Conservation (phyloP, 2,113 vertebrate genomes). For the Psittacus erithacus region DNA sequence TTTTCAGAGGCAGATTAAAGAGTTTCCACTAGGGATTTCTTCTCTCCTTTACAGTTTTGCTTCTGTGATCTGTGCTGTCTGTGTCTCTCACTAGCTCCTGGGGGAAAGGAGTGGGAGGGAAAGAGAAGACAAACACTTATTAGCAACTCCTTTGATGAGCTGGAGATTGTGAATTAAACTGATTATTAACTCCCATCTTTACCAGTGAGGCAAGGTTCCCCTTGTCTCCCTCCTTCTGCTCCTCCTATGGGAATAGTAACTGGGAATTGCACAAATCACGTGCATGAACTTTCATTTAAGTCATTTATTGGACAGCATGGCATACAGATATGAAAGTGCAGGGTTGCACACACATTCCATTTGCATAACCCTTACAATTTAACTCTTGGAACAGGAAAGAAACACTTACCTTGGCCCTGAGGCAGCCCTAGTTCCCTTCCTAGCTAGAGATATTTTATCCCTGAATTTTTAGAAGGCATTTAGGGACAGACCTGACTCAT, state of each 20-base stretch:
- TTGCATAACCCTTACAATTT: background rate
- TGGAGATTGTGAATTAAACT: constrained; percentile 40
- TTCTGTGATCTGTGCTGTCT: constrained; percentile 58
- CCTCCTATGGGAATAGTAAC: background rate
- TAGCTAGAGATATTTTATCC: background rate
- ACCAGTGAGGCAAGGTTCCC: background rate
- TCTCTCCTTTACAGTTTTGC: constrained; percentile 50
- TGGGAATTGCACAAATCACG: background rate
- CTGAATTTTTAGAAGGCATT: background rate
- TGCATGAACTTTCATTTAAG: background rate
- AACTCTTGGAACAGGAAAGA: background rate
- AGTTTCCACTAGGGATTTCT: constrained; percentile 45
- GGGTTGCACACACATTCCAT: background rate
- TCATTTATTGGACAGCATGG: background rate
- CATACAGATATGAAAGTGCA: background rate
- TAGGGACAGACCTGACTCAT: background rate
- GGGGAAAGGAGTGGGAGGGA: constrained; percentile 48
- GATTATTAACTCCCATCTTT: constrained; percentile 39
- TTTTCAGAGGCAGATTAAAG: constrained; percentile 68
- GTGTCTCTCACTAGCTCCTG: constrained; percentile 38
- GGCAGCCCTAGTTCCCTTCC: background rate
- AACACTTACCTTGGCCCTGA: background rate
- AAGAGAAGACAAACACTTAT: constrained; percentile 62
- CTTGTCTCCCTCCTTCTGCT: background rate
- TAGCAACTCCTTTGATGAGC: constrained; percentile 63